Evolutionary conservation across 2,113 vertebrate species (phyloP), one percentile per base, ranked within the genome.

Genomic region (Perognathus longimembris): DNA sequence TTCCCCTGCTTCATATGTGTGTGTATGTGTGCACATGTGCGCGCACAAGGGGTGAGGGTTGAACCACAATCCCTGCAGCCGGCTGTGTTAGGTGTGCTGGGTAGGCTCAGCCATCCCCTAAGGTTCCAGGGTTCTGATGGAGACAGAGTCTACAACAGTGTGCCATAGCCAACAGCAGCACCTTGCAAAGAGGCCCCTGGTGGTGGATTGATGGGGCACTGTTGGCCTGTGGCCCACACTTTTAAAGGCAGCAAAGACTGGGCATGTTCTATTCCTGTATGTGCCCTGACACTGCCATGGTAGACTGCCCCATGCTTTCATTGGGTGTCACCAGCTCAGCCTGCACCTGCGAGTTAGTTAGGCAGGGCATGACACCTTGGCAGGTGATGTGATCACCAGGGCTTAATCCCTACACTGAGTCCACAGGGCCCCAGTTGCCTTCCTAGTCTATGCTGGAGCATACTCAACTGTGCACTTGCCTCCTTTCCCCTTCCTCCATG

Each of bases 51-150:
- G 26, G 6, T 7, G 2, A 34, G 66, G 38, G 34, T 30, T 28
- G 64, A 54, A 40, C 71, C 20, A 0, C 8, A 6, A 64, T 30
- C 20, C 28, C 11, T 7, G 12, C 21, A 36, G 79, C 69, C 61
- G 34, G 10, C 21, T 0, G 0, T 32, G n/a, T n/a, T 42, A 3
- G 22, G 45, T 61, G 40, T 28, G 10, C 7, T 9, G 3, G 36
- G 3, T 6, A 32, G 40, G 30, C n/a, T 54, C 22, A 0, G 3
- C 66, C 57, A 59, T 28, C 74, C 77, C 42, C 45, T 36, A 32
- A n/a, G 42, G 36, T 50, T n/a, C 59, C 6, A 3, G 18, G 57
- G 54, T 57, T 1, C n/a, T 21, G 21, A 38, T 18, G 32, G 32
- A 30, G 7, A 69, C 12, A 3, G 74, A 40, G 18, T 18, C 30